Base-by-base conservation (phyloP, 2,113 vertebrate species). In the Engraulis encrasicolus region DNA sequence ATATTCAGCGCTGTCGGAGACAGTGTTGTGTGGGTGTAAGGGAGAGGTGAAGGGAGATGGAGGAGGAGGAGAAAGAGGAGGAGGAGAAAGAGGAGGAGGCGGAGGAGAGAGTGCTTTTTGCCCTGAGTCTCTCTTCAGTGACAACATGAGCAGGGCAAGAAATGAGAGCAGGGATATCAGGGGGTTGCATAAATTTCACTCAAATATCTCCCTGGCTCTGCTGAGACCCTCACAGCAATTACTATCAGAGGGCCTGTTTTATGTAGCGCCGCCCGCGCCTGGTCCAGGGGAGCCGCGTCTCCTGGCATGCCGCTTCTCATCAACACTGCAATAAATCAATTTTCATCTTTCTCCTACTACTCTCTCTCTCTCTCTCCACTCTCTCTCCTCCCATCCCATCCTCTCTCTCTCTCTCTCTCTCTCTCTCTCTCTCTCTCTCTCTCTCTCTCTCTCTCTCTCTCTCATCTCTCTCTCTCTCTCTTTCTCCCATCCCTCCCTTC, bases 261-360 rank as follows among this genome's bases (percentile, higher is more conserved):
- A 94, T 94, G 90, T 92, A 92, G 89, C 90, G 40, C 90, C 90
- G n/a, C n/a, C n/a, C n/a, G n/a, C 89, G 91, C 88, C 87, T 90
- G 78, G 89, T 89, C 91, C 92, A 86, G 87, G 87, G 90, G 91
- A 93, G 91, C 90, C 81, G 87, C 91, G 88, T 93, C 93, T 92
- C 89, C 88, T 89, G 89, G 92, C 93, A 92, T 81, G 92, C 91
- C 89, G 89, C 91, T 93, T 82, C 92, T 95, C 95, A 95, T 95
- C 93, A 94, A 90, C 27, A 77, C 89, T 14, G 91, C 90, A 95
- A 94, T 94, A 94, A 95, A 95, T 95, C 94, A 95, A 94, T 94
- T 94, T 94, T 92, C 92, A 94, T 94, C 91, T 88, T 88, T 83
- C 79, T 54, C 61, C n/a, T n/a, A n/a, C n/a, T n/a, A n/a, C n/a